Evolutionary conservation across 2,797 vertebrate genomes (phyloP).

Genomic region (Poliocrania exsul): DNA sequence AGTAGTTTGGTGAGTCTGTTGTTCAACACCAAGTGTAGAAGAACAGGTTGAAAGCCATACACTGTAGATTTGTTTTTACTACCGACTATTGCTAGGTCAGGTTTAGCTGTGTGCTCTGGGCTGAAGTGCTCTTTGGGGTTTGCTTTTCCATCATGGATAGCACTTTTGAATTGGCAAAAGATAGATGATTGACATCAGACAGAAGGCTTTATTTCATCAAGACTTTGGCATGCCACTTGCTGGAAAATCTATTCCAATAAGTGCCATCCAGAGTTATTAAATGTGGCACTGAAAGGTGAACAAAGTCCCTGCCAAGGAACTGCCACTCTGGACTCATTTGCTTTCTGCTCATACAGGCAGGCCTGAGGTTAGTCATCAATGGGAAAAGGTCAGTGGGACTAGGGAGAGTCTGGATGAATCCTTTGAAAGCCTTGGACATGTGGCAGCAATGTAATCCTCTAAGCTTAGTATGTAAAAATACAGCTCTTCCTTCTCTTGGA

Average conservation of each 20-base stretch:
- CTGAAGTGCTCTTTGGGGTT: not conserved
- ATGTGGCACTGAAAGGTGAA: constrained; percentile 27
- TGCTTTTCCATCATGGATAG: not conserved
- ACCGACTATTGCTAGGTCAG: not conserved
- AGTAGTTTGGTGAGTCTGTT: not conserved
- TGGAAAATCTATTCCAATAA: constrained; percentile 56
- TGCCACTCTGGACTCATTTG: constrained; percentile 19
- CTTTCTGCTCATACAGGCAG: not conserved
- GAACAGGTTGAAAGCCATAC: not conserved
- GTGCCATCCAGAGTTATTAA: constrained; percentile 31
- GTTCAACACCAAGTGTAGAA: not conserved
- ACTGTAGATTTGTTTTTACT: not conserved
- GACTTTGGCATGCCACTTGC: constrained; percentile 38
- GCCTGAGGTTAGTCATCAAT: not conserved
- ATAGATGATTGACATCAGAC: constrained; percentile 50
- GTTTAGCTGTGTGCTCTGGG: not conserved
- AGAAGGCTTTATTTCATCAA: constrained; percentile 56
- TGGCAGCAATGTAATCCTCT: not conserved
- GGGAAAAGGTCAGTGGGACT: constrained; percentile 26
- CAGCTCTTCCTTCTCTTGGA: not conserved
- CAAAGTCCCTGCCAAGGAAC: constrained; percentile 34
- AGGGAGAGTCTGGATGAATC: not conserved
- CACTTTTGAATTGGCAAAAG: not conserved
- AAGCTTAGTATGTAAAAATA: not conserved
- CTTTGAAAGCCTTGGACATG: not conserved